Conservation (phyloP, 2,888 invertebrate genomes). For the Campoplex nolae region DNA sequence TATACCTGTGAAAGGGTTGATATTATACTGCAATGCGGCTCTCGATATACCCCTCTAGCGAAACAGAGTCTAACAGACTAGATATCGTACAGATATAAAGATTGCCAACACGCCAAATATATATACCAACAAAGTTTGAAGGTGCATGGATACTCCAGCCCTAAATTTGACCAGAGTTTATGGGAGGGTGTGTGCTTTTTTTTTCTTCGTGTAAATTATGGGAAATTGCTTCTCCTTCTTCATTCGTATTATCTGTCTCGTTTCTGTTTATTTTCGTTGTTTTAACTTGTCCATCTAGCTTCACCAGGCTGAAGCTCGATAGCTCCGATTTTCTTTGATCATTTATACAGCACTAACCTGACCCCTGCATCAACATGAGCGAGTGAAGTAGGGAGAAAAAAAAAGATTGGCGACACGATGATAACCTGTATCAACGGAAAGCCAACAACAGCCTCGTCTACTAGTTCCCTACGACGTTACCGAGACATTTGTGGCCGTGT, state of each 20-base stretch:
- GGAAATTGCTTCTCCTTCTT: slow-evolving; percentile 18
- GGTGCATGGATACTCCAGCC: slow-evolving; percentile 48
- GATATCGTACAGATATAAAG: slow-evolving; percentile 37
- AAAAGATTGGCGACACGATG: slow-evolving; percentile 22
- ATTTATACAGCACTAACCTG: neutral
- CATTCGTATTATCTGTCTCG: neutral
- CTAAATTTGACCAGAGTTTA: slow-evolving; percentile 59
- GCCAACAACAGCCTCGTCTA: slow-evolving; percentile 27
- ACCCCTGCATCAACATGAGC: neutral
- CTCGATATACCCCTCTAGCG: slow-evolving; percentile 55
- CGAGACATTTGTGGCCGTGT: slow-evolving; percentile 24
- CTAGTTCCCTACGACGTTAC: slow-evolving; percentile 25
- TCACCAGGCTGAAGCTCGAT: slow-evolving; percentile 37
- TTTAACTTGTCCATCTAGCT: slow-evolving; percentile 15
- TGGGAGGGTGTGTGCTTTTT: slow-evolving; percentile 35
- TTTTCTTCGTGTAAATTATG: slow-evolving; percentile 44
- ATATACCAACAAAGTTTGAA: neutral
- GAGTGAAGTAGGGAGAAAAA: neutral
- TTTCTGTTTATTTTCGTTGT: neutral
- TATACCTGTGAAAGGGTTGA: slow-evolving; percentile 60
- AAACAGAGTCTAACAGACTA: slow-evolving; percentile 45
- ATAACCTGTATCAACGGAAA: slow-evolving; percentile 48
- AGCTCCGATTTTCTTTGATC: slow-evolving; percentile 20
- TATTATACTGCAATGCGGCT: slow-evolving; percentile 70
- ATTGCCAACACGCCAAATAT: slow-evolving; percentile 6